Evolutionary conservation across 2,797 vertebrate genomes (phyloP), one percentile per base, ranked within the genome.

Genomic region (Esox lucius): DNA sequence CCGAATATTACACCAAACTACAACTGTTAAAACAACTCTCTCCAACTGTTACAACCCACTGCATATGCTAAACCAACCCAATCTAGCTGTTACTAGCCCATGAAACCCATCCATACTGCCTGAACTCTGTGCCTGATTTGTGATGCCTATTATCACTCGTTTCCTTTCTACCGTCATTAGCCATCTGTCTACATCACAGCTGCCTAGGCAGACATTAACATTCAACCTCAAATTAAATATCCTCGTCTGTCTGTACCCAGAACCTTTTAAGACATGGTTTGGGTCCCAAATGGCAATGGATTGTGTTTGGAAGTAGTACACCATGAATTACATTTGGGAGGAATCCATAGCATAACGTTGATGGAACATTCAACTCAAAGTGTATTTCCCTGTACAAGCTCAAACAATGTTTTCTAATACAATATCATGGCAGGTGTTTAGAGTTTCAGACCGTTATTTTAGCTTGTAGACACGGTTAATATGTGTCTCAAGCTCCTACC

Each of bases 181-280:
- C 51, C 64, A 39, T 53, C 22, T 77, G 35, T 79, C 77, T n/a
- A n/a, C n/a, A n/a, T n/a, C 77, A 68, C 51, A 75, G 61, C 70
- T 71, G 76, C 74, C 42, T 70, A 80, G 74, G 48, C 70, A 79
- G 74, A 85, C 83, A 76, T 83, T 84, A 72, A 76, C 69, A 56
- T 64, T 15, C n/a, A 46, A 77, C 48, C 76, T 76, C 77, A 76
- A 78, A 84, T 83, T 74, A 83, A 83, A 85, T 85, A 73, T 86
- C 64, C 28, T 31, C 6, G 13, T 24, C 80, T 83, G 71, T 82
- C 80, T 84, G 83, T 39, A 81, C 74, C 82, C 85, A 76, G 65
- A 77, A 81, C 78, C 66, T 76, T 79, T 80, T 68, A 70, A 72
- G 72, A 42, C 80, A 84, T 74, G 81, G 42, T 42, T 70, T 42